Base-by-base conservation (phyloP, 1,140 invertebrate species). In the Aphelinus certus region DNA sequence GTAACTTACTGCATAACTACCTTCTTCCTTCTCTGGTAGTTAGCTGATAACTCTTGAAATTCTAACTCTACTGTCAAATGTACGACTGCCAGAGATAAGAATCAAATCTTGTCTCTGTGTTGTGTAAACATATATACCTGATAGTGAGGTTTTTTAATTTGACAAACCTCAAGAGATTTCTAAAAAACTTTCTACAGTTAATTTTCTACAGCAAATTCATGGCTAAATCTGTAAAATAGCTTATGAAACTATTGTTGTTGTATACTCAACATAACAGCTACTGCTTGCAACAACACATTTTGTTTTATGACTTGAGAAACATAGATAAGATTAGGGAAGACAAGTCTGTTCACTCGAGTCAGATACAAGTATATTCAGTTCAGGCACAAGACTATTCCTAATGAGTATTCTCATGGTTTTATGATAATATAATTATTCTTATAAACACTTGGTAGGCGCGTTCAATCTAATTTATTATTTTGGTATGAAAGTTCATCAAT, bases 271-370 rank as follows among this genome's bases (percentile, higher is more conserved):
- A 70, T 55, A 71, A 75, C 26, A 67, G 7, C 49, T 65, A 60
- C 49, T 47, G 45, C 60, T 75, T 60, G 42, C 53, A 68, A 48
- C 51, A 66, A 55, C 58, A 42, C 49, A 70, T 51, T 74, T 57
- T 49, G 5, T 71, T 75, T 75, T 71, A 75, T 66, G 68, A 75
- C 43, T 55, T 45, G 2, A 42, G 60, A 58, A 56, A 58, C 26
- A 63, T 43, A 75, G 73, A 75, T 75, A 75, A 75, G 73, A 75
- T 75, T 75, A 48, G 42, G n/a, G 48, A 65, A 71, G 46, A 66
- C 47, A 42, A 60, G n/a, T 63, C 55, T 75, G 53, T 68, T 64
- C 2, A 47, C 51, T 6, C 7, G 45, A 53, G 4, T 55, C 10
- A 75, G 10, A 61, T 62, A 53, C 60, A 48, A 48, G 47, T 46